Evolutionary conservation across 92 coral and sea anemone species (phyloP), one percentile per base, ranked within the genome.

Genomic region (Phenganax marumi): DNA sequence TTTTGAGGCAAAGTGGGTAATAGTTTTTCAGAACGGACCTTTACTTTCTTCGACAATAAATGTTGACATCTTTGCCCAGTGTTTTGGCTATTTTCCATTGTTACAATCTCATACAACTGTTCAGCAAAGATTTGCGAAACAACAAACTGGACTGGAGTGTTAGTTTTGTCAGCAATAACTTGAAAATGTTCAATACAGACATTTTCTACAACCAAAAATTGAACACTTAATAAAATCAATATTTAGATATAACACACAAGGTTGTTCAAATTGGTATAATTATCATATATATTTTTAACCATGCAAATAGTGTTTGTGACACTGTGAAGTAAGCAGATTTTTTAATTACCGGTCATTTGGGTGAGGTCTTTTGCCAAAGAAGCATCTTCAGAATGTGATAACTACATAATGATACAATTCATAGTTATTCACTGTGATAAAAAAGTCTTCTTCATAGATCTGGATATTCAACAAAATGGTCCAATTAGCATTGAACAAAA

Each of bases 121-220:
- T 76, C 68, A 0, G 81, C 81, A 18, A 76, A 23, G 2, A 56
- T 62, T 76, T 76, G 81, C 13, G 81, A 76, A 39, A 68, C 52
- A 46, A 76, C 68, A 23, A 75, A 21, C 21, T 33, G 53, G 2
- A 54, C 61, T 8, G 80, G 80, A 2, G 68, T 24, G 12, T 25
- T 19, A 56, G 63, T 24, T 19, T 12, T 60, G 8, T 12, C 2
- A 21, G 80, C 12, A 17, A 75, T 75, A 11, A 66, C 23, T 8
- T 75, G 68, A 66, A 75, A 75, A 43, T 75, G 80, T 13, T 57
- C 52, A 3, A 56, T 7, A 22, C 80, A 75, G 0, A 51, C 43
- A 53, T 75, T 50, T 25, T 53, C 80, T 75, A 10, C 23, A 65
- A 23, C 23, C 26, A 65, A 11, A 10, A 65, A 13, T 4, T 23